Conservation (phyloP, 2,888 invertebrate genomes). For the Lepidonotus clava region DNA sequence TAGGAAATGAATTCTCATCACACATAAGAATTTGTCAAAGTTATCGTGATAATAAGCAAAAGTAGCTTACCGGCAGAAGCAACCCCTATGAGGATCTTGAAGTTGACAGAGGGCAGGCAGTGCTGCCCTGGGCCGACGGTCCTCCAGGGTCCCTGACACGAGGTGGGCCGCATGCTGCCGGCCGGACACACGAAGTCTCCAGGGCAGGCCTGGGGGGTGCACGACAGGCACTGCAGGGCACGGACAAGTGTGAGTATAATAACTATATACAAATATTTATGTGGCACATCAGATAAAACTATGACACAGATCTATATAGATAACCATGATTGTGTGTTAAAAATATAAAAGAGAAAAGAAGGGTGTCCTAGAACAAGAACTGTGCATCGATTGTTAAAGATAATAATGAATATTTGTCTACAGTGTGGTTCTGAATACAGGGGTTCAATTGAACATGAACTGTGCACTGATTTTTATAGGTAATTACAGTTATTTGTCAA, state of each 20-base stretch:
- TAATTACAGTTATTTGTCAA: too few relatives aligned
- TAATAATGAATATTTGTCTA: too few relatives aligned
- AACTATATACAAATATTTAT: background rate
- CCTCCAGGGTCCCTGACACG: slow-evolving; percentile 29
- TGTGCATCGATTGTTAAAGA: too few relatives aligned
- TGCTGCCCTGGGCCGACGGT: background rate
- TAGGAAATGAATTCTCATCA: too few relatives aligned
- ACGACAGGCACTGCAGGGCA: slow-evolving; percentile 17
- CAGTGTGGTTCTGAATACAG: too few relatives aligned
- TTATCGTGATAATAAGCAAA: too few relatives aligned
- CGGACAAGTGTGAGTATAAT: background rate
- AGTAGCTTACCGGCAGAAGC: background rate
- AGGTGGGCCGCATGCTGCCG: background rate
- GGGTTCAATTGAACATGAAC: too few relatives aligned
- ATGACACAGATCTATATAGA: background rate
- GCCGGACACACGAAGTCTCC: slow-evolving; percentile 30
- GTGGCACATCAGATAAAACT: too few relatives aligned
- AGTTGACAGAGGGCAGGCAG: background rate
- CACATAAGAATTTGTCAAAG: too few relatives aligned
- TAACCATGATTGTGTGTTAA: background rate
- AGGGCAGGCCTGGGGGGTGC: slow-evolving; percentile 1
- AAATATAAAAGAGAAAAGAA: too few relatives aligned
- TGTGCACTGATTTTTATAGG: too few relatives aligned
- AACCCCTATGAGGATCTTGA: background rate
- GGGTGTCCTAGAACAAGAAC: too few relatives aligned